phyloP scores from a whole-genome alignment of 1,140 invertebrate genomes.

The Eurosta solidaginis region DNA sequence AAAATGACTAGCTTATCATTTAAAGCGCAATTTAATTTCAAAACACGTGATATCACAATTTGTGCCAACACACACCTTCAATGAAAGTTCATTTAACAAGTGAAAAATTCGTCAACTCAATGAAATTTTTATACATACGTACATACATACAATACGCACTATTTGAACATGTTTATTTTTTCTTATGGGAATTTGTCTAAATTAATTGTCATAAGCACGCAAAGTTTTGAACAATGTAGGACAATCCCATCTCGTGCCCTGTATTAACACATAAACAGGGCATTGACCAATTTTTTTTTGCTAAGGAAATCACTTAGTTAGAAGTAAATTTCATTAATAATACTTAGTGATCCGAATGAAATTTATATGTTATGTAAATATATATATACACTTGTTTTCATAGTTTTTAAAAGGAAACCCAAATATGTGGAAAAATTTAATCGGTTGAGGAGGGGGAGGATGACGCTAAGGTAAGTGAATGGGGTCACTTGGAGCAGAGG shows the following conservation, averaged over 20 bases:
- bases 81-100: neutral
- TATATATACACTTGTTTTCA: no score
- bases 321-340: neutral
- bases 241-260: neutral
- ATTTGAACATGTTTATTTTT: neutral
- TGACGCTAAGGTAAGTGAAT: no score
- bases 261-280: neutral
- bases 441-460: no score
- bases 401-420: no score
- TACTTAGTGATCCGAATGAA: no score
- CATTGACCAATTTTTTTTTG: neutral
- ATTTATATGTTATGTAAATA: neutral
- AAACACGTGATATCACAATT: neutral
- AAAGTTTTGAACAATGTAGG: neutral
- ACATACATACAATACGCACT: neutral
- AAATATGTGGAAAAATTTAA: no score
- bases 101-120: neutral
- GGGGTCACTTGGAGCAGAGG: no score
- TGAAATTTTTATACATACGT: neutral
- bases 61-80: neutral
- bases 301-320: neutral
- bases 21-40: constrained; percentile 17
- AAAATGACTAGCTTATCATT: neutral
- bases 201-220: neutral
- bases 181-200: neutral